Evolutionary conservation across 2,113 vertebrate species (phyloP), one percentile per base, ranked within the genome.

Genomic region (Zootoca vivipara): DNA sequence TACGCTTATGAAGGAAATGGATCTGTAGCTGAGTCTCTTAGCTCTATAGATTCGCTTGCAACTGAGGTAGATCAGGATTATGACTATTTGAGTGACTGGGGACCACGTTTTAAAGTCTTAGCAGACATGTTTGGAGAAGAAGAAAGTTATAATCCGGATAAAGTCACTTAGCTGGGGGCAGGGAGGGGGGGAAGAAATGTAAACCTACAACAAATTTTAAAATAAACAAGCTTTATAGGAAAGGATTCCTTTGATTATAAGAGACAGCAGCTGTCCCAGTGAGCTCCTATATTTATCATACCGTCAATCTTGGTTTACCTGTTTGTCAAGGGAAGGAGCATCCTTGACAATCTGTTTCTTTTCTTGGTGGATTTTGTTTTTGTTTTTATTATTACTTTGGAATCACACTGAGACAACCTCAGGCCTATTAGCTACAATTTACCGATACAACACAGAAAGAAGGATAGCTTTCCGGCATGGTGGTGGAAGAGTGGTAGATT

Each of bases 1-100:
- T 99, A 99, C 22, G 99, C 98, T 42, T 99, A 99, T 20, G 99
- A 99, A 95, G 99, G 99, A 28, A 96, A 97, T 0, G 98, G 98
- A 64, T 99, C 99, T 0, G 96, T 97, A 52, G 99, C 98, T 0
- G 99, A 98, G 90, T 99, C 98, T 24, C 98, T 99, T 67, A 99
- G 98, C 94, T 99, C 99, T 28, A 98, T 99, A 93, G 98, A 98
- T 89, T 99, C 99, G 2, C 87, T 97, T 87, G 94, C 96, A 18
- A 94, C 95, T 0, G 99, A 99, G 16, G 94, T 92, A 0, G 98
- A 99, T 90, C 98, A 99, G 94, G 98, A 99, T 97, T 99, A 98
- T 13, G 98, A 98, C 93, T 99, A 98, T 92, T 97, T 99, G 94
- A 97, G 94, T 62, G 98, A 99, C 86, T 99, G 99, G 99, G 99